Evolutionary conservation across 1,140 invertebrate species (phyloP), one percentile per base, ranked within the genome.

Genomic region (Drosophila obscura): DNA sequence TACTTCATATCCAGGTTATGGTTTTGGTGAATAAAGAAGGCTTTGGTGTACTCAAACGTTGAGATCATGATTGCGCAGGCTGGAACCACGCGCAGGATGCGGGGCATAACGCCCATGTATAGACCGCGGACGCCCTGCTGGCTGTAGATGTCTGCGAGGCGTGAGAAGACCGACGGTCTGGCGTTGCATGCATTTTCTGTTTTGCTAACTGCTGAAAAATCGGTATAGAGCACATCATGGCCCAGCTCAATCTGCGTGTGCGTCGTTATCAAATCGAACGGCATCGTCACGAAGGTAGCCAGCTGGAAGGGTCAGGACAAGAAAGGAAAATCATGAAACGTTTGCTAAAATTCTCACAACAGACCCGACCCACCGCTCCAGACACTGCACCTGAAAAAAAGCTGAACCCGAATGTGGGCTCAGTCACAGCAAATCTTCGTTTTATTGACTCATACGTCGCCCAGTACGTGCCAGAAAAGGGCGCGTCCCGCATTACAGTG

Each of bases 231-330:
- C 93, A 96, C 94, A 88, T 95, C 95, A 92, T 98, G 96, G 9
- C 98, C 98, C 82, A 99, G 94, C 93, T 99, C 97, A 80, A 99
- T 98, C 94, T 99, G 99, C 80, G 96, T 95, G 90, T 98, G 96
- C 2, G 99, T 99, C 94, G 99, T 99, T 0, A 99, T 96, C 13
- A 99, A 98, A 93, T 99, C 99, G 93, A 99, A 99, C 16, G 99
- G 99, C 78, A 98, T 94, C 3, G 99, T 99, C 2, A 98, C 75
- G 45, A 97, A 93, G 8, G 97, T 97, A 49, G 98, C 98, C 80
- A 98, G 89, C 97, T 98, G 89, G 52, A 93, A 93, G 35, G 3
- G 16, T 19, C 6, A 5, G 3, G 16, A 28, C 4, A 5, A 3
- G 6, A 24, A 16, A 11, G 13, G 1, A 41, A 2, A 39, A n/a